Conservation (phyloP, 2,113 vertebrate genomes). For the Galemys pyrenaicus region DNA sequence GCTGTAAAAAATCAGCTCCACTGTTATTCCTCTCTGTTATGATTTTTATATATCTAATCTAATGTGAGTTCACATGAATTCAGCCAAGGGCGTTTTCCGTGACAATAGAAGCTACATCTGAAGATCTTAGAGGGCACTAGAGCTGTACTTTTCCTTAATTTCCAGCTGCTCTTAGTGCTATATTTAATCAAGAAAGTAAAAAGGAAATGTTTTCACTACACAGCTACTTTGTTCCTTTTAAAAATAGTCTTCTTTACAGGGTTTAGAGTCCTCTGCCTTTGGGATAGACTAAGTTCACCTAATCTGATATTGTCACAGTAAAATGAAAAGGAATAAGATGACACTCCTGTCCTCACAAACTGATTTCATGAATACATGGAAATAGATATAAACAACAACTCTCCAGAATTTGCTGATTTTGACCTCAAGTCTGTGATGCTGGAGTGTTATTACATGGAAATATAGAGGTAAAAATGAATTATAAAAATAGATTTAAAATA, state of each 20-base stretch:
- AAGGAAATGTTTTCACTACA: slow-evolving; percentile 44
- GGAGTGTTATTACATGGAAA: not conserved
- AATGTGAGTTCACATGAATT: slow-evolving; percentile 17
- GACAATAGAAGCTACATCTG: slow-evolving; percentile 39
- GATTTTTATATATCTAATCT: not conserved
- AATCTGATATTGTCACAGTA: slow-evolving; percentile 62
- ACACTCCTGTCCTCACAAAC: not conserved
- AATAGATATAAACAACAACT: not conserved
- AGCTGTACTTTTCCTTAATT: slow-evolving; percentile 38
- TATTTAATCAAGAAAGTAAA: slow-evolving; percentile 60
- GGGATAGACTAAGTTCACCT: slow-evolving; percentile 48
- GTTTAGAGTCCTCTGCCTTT: slow-evolving; percentile 52
- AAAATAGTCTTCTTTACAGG: not conserved
- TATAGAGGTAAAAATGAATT: not conserved
- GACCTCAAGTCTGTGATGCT: not conserved
- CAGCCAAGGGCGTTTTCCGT: slow-evolving; percentile 56
- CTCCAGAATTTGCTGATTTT: not conserved
- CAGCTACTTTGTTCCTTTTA: not conserved
- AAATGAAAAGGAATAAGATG: slow-evolving; percentile 26
- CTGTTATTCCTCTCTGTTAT: not conserved
- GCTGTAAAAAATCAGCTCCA: slow-evolving; percentile 51
- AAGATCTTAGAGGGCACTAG: not conserved
- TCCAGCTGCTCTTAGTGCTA: slow-evolving; percentile 41
- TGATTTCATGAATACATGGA: slow-evolving; percentile 35
- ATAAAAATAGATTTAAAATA: not conserved